Evolutionary conservation across 2,888 invertebrate species (phyloP).

Genomic region (Rhagophthalmus giganteus): DNA sequence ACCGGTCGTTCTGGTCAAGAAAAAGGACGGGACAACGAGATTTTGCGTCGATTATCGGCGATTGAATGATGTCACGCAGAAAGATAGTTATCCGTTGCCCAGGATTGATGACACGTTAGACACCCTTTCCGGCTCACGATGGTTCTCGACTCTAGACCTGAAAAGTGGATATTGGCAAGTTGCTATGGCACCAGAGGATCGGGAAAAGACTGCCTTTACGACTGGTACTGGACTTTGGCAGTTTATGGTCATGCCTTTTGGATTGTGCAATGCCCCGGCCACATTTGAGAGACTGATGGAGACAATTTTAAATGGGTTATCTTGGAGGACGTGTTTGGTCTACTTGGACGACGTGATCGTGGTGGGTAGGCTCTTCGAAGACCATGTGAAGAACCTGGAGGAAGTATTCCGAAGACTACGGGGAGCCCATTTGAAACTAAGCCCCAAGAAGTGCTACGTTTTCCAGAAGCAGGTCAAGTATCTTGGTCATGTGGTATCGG

Average conservation of each 20-base stretch:
- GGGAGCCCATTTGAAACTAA: slow-evolving; percentile 1
- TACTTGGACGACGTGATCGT: slow-evolving; percentile 35
- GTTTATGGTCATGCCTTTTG: slow-evolving; percentile 35
- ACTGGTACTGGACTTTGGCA: slow-evolving; percentile 24
- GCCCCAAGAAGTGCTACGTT: slow-evolving; percentile 12
- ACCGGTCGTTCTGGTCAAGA: slow-evolving; percentile 29
- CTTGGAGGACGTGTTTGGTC: slow-evolving; percentile 30
- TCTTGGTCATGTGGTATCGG: slow-evolving; percentile 16
- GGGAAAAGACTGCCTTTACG: slow-evolving; percentile 20
- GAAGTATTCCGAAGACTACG: too few species aligned
- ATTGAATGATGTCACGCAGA: slow-evolving; percentile 14
- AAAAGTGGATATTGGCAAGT: slow-evolving; percentile 32
- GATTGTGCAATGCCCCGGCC: slow-evolving; percentile 36
- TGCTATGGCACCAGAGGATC: slow-evolving; percentile 10
- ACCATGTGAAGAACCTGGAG: slow-evolving; percentile 12
- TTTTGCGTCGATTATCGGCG: slow-evolving; percentile 23
- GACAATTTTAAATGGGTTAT: slow-evolving; percentile 20
- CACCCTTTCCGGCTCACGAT: slow-evolving; percentile 19
- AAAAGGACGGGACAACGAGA: slow-evolving; percentile 29
- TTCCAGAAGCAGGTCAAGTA: slow-evolving; percentile 17
- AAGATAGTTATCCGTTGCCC: slow-evolving; percentile 18
- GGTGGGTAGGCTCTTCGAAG: slow-evolving; percentile 26
- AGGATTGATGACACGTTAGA: slow-evolving; percentile 27
- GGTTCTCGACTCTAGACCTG: slow-evolving; percentile 35
- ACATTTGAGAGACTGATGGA: slow-evolving; percentile 38